Conservation (phyloP, 92 coral and sea anemone genomes). For the Scolanthus callimorphus region DNA sequence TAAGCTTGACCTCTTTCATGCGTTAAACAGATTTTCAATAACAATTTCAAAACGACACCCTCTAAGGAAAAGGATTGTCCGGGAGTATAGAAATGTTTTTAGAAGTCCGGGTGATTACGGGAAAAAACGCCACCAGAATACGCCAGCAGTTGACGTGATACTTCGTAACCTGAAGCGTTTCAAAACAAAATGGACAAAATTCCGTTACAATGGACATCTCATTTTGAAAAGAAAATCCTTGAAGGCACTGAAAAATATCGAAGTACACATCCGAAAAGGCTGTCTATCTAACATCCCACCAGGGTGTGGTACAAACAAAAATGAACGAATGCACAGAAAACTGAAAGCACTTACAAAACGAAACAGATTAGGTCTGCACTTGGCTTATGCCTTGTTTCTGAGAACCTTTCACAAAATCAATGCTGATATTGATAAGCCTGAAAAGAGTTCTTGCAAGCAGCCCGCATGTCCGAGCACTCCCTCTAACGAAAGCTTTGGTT, state of each 20-base stretch:
- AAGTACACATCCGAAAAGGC: neutral
- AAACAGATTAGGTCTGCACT: slow-evolving; percentile 3
- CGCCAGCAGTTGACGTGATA: too few relatives aligned
- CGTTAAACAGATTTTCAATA: slow-evolving; percentile 3
- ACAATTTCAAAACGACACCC: slow-evolving; percentile 5
- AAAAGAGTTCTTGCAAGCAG: neutral
- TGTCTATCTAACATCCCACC: neutral
- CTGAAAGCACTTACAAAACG: neutral
- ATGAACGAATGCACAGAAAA: neutral
- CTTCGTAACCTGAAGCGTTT: too few relatives aligned
- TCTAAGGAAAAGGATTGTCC: neutral
- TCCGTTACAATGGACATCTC: neutral
- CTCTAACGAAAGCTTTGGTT: slow-evolving; percentile 13
- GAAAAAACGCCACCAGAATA: too few relatives aligned
- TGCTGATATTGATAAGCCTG: neutral
- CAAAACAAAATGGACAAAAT: neutral
- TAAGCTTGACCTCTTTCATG: slow-evolving; percentile 18
- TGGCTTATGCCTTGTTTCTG: slow-evolving; percentile 9
- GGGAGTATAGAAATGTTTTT: neutral
- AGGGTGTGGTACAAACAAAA: neutral
- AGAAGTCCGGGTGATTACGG: neutral
- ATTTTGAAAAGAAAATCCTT: too few relatives aligned
- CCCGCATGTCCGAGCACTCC: too few relatives aligned
- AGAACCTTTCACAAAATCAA: slow-evolving; percentile 12
- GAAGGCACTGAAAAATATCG: neutral